Conservation (phyloP, 2,888 invertebrate species). For the Cryptus armator region DNA sequence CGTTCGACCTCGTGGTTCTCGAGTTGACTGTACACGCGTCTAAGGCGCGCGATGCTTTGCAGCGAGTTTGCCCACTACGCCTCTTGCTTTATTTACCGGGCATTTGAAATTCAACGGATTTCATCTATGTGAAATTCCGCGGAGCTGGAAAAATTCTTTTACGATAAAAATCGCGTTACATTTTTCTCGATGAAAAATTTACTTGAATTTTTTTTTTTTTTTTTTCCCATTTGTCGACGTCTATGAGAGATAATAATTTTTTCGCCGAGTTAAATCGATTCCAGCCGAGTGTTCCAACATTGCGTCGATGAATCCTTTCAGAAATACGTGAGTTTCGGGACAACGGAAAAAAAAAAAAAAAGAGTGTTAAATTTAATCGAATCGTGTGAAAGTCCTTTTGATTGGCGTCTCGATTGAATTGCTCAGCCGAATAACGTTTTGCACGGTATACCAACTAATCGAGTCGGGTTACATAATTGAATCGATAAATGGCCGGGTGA, state of each 20-base stretch:
- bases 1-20: constrained; percentile 64
- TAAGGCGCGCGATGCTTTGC: constrained; percentile 64
- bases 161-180: constrained; percentile 16
- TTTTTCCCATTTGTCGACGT: not conserved
- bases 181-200: constrained; percentile 17
- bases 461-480: constrained; percentile 80
- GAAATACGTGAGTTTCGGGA: not conserved
- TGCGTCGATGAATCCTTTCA: constrained; percentile 1
- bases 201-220: not conserved
- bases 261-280: not conserved
- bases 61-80: constrained; percentile 68
- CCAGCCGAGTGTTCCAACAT: not conserved
- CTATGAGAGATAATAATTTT: not conserved
- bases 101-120: constrained; percentile 80
- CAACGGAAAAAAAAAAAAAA: not conserved
- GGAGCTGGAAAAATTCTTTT: constrained; percentile 49
- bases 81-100: constrained; percentile 78
- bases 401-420: constrained; percentile 51
- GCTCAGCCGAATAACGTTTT: constrained; percentile 52
- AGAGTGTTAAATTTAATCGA: constrained; percentile 38
- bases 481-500: constrained; percentile 77
- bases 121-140: constrained; percentile 66
- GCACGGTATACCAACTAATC: constrained; percentile 70
- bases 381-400: constrained; percentile 36
- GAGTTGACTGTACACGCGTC: constrained; percentile 66